Conservation (phyloP, 2,888 invertebrate species). For the Plebejus argus region DNA sequence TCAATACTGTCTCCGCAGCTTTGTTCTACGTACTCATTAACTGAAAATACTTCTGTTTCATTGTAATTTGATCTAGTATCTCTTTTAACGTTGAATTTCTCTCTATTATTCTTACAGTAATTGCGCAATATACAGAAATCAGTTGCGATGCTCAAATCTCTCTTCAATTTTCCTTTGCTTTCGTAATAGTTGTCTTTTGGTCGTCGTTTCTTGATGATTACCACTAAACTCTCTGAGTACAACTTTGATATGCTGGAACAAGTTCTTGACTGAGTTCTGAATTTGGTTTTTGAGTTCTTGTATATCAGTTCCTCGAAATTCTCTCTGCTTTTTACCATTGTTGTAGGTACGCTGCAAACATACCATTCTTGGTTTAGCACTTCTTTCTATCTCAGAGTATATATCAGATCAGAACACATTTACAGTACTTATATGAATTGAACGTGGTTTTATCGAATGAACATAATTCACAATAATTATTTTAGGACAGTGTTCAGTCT, state of each 20-base stretch:
- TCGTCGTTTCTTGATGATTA: constrained; percentile 52
- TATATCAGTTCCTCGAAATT: constrained; percentile 53
- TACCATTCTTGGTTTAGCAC: constrained; percentile 17
- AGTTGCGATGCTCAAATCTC: constrained; percentile 67
- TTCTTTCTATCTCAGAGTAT: not conserved
- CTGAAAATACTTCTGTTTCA: constrained; percentile 50
- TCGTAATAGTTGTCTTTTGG: constrained; percentile 49
- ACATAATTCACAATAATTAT: too few species aligned
- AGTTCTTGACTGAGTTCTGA: constrained; percentile 55
- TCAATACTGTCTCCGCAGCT: constrained; percentile 56
- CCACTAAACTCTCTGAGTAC: constrained; percentile 49
- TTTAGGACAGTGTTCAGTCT: too few species aligned
- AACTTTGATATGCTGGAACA: constrained; percentile 54
- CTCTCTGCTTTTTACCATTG: constrained; percentile 55
- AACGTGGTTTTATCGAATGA: too few species aligned
- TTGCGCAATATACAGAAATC: constrained; percentile 62
- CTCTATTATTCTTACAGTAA: constrained; percentile 53
- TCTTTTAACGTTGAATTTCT: not conserved
- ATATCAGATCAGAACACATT: not conserved
- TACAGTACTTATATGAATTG: not conserved
- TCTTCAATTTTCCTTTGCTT: constrained; percentile 53
- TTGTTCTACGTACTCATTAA: constrained; percentile 51
- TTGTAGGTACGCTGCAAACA: constrained; percentile 62
- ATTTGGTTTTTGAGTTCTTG: constrained; percentile 58
- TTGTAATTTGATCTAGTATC: constrained; percentile 49